A percentile compares a stretch with the other conserved stretches of the same genome.
Evolutionary conservation across 1,140 invertebrate species (phyloP).

Genomic region (Diprion similis): DNA sequence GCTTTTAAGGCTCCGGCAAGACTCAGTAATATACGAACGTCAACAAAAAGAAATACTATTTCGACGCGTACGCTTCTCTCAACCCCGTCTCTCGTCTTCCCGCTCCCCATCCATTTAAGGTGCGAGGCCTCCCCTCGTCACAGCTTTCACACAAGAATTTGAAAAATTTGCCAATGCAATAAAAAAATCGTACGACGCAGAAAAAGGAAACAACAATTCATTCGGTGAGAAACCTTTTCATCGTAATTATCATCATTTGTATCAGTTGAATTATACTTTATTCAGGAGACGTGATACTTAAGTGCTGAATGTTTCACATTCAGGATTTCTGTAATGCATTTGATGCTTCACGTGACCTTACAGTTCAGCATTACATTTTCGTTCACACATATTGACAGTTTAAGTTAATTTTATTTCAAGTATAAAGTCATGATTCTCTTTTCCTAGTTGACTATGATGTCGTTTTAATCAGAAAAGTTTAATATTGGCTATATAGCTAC

Average conservation of each 20-base stretch:
- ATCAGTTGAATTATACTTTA: not conserved
- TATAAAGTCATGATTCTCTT: too few relatives aligned
- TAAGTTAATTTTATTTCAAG: too few relatives aligned
- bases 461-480: not conserved
- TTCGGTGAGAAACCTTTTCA: not conserved
- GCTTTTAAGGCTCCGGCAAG: too few relatives aligned
- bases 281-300: not conserved
- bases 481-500: not conserved
- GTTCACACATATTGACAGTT: not conserved
- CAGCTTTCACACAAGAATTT: too few relatives aligned
- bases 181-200: not conserved
- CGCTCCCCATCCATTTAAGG: too few relatives aligned
- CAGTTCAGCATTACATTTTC: not conserved
- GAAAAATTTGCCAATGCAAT: not conserved
- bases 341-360: not conserved
- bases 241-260: not conserved
- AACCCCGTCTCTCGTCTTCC: too few relatives aligned
- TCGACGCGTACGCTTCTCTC: too few relatives aligned
- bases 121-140: too few relatives aligned
- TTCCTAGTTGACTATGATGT: not conserved
- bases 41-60: too few relatives aligned
- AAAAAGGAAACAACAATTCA: not conserved
- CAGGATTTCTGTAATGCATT: not conserved
- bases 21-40: too few relatives aligned
- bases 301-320: not conserved